Evolutionary conservation across 30 jellyfish, hydroid and myxozoan species (phyloP).

Genomic region (Turritopsis dohrnii): DNA sequence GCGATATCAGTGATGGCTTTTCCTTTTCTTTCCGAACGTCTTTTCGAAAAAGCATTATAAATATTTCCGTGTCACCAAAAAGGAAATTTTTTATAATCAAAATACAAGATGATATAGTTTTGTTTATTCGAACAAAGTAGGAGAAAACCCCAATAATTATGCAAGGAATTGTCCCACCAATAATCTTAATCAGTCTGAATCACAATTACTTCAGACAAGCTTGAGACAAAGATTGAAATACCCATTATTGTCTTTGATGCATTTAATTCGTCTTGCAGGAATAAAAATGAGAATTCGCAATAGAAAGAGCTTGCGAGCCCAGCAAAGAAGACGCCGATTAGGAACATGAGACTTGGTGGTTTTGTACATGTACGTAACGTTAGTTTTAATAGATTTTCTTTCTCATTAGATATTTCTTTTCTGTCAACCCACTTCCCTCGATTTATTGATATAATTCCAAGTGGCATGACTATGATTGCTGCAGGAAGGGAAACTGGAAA

Average conservation of each 20-base stretch:
- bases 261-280: constrained; percentile 21
- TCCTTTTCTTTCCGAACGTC: neutral
- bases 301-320: constrained; percentile 53
- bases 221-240: constrained; percentile 47
- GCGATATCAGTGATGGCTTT: neutral
- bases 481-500: neutral
- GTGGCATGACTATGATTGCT: neutral
- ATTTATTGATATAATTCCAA: neutral
- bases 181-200: constrained; percentile 31
- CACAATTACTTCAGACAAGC: constrained; percentile 56
- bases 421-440: neutral
- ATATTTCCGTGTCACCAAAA: neutral
- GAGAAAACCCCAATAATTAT: too few relatives aligned
- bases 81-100: neutral
- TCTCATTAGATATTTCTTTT: neutral
- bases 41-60: neutral
- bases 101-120: too few relatives aligned
- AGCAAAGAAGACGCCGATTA: constrained; percentile 36
- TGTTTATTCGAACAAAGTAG: constrained; percentile 31
- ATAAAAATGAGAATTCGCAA: constrained; percentile 50
- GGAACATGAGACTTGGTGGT: constrained; percentile 44
- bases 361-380: constrained; percentile 34
- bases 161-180: constrained; percentile 46
- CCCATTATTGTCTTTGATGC: constrained; percentile 58
- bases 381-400: neutral